Evolutionary conservation across 2,797 vertebrate genomes (phyloP), one percentile per base, ranked within the genome.

Genomic region (Pristis pectinata): DNA sequence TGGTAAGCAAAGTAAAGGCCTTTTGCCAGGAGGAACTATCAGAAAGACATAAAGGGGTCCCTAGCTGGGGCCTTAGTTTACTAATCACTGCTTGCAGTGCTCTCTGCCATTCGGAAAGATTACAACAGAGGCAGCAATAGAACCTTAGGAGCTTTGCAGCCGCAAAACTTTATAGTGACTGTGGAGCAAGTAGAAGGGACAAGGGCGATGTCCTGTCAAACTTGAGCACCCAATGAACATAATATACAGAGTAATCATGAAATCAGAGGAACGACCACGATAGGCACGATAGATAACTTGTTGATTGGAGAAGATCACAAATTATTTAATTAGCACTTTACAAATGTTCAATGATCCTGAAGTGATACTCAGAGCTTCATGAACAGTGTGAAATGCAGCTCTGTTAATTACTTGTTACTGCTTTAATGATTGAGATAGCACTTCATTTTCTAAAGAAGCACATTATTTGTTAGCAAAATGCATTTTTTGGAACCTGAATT

Each of bases 321-420:
- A 37, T 64, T 91, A 87, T 61, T 87, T 87, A 64, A 91, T 91
- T 11, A 91, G 61, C 87, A 67, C n/a, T 91, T 67, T 67, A 67
- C 59, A 67, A 67, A 67, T 64, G 87, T 67, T 91, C 87, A 91
- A 91, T 67, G 87, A 91, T 91, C 59, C 59, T 67, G n/a, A 91
- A 91, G n/a, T 91, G 59, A 67, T 64, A 91, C 87, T 22, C 0
- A 10, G 61, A 87, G 53, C 30, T 87, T 34, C 17, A 41, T 41
- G 17, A 91, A 91, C 87, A 67, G 87, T 44, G 22, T 91, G 61
- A 91, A 91, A 41, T 67, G n/a, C 59, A 91, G 59, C 24, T 67
- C 41, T 91, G n/a, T 27, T 67, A 91, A 91, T 67, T 67, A 91
- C 59, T 91, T 91, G n/a, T 64, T 67, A 91, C 61, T 91, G 61